A percentile compares a stretch with the other conserved stretches of the same genome.
Conservation (phyloP, 2,113 vertebrate genomes). For the Platysteira castanea region DNA sequence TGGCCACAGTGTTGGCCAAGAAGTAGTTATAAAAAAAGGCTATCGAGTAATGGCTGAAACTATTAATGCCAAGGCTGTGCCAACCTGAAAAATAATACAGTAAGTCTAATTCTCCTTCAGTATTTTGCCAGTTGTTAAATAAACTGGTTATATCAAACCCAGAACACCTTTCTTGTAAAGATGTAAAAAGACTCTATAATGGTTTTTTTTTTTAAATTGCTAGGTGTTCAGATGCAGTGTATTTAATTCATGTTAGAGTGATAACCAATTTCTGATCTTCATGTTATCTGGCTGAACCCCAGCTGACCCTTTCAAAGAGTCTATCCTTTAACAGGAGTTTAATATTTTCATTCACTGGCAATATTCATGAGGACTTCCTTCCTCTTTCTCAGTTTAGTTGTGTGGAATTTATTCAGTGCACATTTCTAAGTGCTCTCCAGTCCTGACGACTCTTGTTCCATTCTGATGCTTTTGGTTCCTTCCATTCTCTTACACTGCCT, state of each 20-base stretch:
- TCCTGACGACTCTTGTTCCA: neutral
- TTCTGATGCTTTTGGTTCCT: neutral
- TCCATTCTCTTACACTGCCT: neutral
- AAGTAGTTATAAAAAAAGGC: neutral
- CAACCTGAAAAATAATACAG: neutral
- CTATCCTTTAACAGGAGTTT: neutral
- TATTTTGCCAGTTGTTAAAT: neutral
- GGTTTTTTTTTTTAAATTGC: neutral
- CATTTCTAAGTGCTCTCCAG: neutral
- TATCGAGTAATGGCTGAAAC: neutral
- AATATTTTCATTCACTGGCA: neutral
- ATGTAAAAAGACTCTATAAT: neutral
- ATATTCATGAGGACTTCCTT: neutral
- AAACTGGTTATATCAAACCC: neutral
- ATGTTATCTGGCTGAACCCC: neutral
- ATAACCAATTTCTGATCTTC: neutral
- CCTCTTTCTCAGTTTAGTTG: neutral
- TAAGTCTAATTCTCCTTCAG: neutral
- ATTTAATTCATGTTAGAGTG: neutral
- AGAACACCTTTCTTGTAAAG: neutral
- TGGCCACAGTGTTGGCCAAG: neutral
- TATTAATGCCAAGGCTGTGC: neutral
- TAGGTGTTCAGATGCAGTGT: neutral
- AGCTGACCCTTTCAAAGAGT: neutral
- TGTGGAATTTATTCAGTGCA: neutral